phyloP scores from a whole-genome alignment of 2,797 vertebrate genomes.

The Megaceryle alcyon region DNA sequence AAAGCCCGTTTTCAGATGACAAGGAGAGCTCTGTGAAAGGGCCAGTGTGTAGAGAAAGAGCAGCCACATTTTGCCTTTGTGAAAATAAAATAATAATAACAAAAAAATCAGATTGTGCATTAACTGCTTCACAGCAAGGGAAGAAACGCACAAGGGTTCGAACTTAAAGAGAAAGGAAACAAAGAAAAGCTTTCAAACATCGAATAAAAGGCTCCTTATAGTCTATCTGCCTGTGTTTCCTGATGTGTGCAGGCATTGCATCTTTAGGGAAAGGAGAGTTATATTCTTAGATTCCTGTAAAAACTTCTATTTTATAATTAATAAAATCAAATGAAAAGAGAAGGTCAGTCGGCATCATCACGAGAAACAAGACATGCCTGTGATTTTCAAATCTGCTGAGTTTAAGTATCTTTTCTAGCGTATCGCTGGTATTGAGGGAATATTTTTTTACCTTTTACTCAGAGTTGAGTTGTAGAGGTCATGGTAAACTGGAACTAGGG shows the following conservation, averaged over 20 bases:
- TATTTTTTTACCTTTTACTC: conserved; percentile 50
- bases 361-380: not conserved
- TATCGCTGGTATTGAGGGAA: conserved; percentile 6
- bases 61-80: not conserved
- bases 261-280: not conserved
- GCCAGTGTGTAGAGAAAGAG: not conserved
- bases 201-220: conserved; percentile 7
- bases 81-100: not conserved
- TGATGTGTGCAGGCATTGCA: not conserved
- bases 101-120: not conserved
- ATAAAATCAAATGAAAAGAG: conserved; percentile 12
- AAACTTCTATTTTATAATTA: not conserved
- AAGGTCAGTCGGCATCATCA: not conserved
- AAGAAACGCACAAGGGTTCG: not conserved
- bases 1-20: not conserved
- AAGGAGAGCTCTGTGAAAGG: not conserved
- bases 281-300: not conserved
- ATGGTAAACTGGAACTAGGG: conserved; percentile 21
- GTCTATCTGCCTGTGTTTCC: not conserved
- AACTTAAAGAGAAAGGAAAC: not conserved
- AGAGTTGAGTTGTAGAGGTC: conserved; percentile 38
- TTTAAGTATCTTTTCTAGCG: not conserved
- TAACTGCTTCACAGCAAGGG: not conserved
- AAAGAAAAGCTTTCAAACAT: not conserved
- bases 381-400: conserved; percentile 34